Percentiles rank a stretch among this genome's conserved stretches.
These are phyloP conservation scores for Lytechinus pictus DNA, from an alignment of 35 echinoderm and acorn worm species.

Conservation along the genomic window DNA sequence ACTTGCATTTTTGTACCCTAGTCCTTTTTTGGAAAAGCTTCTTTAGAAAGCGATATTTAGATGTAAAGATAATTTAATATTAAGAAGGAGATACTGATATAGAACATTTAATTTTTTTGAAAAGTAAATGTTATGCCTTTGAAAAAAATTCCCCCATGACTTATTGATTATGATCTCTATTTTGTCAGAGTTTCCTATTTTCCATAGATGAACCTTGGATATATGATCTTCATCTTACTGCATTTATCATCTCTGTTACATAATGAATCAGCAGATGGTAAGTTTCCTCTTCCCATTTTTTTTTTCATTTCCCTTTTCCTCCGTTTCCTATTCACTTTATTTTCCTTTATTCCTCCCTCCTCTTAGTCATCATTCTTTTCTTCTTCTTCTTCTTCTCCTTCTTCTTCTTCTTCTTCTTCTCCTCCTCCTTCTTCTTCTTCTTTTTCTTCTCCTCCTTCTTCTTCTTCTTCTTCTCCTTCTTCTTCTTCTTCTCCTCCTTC, in stretches of 20 bases:
- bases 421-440: background rate
- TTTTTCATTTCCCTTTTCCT: background rate
- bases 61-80: no score
- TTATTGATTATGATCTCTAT: background rate
- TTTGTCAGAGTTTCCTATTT: background rate
- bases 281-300: background rate
- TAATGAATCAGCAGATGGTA: background rate
- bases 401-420: background rate
- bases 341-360: background rate
- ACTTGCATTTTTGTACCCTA: no score
- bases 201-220: background rate
- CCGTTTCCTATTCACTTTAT: background rate
- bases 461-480: background rate
- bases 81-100: no score
- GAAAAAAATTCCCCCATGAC: no score
- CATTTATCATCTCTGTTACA: background rate
- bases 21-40: no score
- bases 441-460: background rate
- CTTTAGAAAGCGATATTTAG: no score
- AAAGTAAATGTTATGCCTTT: no score
- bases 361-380: background rate
- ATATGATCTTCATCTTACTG: background rate
- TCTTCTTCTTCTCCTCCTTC: background rate
- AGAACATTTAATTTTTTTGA: no score
- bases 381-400: background rate